Conservation (phyloP, 2,113 vertebrate species). For the Myrmecophaga tridactyla region DNA sequence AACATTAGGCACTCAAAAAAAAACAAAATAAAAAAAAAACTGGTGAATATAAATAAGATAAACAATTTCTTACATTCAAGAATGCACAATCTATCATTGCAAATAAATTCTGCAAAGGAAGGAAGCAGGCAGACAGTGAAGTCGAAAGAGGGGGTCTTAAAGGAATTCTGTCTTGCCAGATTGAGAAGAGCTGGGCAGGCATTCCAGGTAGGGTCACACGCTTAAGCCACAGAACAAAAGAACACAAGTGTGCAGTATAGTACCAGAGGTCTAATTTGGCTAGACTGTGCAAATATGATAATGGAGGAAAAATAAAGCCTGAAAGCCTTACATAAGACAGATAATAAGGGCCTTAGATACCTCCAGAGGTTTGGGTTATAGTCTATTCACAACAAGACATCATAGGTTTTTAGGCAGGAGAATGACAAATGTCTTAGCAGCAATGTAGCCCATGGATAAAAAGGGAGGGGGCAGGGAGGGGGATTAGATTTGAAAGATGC, state of each 20-base stretch:
- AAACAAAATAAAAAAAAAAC: background rate
- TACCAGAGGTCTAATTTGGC: background rate
- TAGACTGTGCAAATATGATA: background rate
- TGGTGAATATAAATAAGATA: background rate
- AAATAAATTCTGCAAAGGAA: background rate
- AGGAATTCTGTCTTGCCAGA: constrained; percentile 7
- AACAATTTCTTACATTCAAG: constrained; percentile 19
- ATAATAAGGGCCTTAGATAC: background rate
- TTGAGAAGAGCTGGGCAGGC: background rate
- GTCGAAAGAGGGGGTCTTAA: background rate
- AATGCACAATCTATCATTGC: background rate
- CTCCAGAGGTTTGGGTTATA: background rate
- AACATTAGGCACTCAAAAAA: background rate
- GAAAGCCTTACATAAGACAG: background rate
- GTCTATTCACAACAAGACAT: background rate
- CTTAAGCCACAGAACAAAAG: background rate
- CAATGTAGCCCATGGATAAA: background rate
- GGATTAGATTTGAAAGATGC: background rate
- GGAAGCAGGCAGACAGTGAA: background rate
- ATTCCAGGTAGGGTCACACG: background rate
- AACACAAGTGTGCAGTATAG: background rate
- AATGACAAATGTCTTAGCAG: background rate
- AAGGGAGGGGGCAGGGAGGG: background rate
- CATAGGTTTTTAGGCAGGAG: background rate
- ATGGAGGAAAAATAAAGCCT: background rate